These are phyloP conservation scores for Mormyrus iriodes DNA, from an alignment of 2,113 vertebrate species.

Conservation along the genomic window DNA sequence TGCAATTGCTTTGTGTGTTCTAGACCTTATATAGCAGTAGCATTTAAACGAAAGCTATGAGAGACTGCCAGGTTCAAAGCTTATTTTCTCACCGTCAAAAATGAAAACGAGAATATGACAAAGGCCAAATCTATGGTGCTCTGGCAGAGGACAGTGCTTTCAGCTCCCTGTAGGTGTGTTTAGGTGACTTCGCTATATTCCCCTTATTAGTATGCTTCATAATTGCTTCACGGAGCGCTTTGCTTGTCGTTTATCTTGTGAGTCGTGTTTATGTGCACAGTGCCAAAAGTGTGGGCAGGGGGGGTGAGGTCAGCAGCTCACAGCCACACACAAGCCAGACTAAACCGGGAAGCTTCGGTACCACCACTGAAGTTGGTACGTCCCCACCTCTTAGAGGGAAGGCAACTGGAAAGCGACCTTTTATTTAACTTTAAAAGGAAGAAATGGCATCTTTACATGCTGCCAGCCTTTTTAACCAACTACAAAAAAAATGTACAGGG, in stretches of 20 bases:
- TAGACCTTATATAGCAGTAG: conserved; percentile 86
- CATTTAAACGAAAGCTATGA: conserved; percentile 83
- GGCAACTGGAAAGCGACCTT: conserved; percentile 61
- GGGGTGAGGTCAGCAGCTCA: conserved; percentile 31
- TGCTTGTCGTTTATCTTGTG: conserved; percentile 84
- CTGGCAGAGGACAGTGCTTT: conserved; percentile 66
- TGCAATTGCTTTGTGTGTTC: conserved; percentile 95
- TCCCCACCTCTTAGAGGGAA: conserved; percentile 49
- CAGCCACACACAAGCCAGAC: conserved; percentile 45
- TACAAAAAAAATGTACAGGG: conserved; percentile 78
- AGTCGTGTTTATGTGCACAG: conserved; percentile 83
- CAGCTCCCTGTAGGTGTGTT: conserved; percentile 77
- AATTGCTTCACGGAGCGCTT: conserved; percentile 76
- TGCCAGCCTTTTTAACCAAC: conserved; percentile 91
- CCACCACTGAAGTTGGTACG: conserved; percentile 67
- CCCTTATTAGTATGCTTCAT: conserved; percentile 85
- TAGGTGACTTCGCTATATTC: conserved; percentile 75
- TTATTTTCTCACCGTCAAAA: conserved; percentile 82
- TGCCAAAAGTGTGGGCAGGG: conserved; percentile 71
- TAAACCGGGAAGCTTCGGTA: conserved; percentile 52
- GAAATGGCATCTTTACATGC: conserved; percentile 85
- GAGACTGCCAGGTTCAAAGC: conserved; percentile 65
- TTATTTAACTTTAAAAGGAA: conserved; percentile 61
- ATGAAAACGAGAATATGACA: conserved; percentile 19
- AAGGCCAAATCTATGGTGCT: conserved; percentile 60